phyloP scores from a whole-genome alignment of 2,113 vertebrate genomes.

The Serinus canaria region DNA sequence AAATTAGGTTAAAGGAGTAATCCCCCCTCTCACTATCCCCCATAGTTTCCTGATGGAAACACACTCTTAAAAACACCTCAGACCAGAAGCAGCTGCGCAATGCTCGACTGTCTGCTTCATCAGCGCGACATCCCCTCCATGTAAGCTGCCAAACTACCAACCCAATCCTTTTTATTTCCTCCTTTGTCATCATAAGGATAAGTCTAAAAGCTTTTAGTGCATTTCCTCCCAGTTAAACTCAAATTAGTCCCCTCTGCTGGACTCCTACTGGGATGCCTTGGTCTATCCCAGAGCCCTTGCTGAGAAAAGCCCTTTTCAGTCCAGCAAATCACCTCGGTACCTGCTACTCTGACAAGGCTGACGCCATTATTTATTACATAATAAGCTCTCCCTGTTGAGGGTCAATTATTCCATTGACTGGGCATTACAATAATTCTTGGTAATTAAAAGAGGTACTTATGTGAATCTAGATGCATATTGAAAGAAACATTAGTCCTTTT shows the following conservation, averaged over 20 bases:
- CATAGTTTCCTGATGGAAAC: neutral
- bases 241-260: conserved; percentile 71
- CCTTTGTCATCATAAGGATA: conserved; percentile 56
- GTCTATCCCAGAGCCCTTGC: conserved; percentile 61
- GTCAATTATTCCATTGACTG: conserved; percentile 81
- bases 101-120: neutral
- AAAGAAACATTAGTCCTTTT: conserved; percentile 84
- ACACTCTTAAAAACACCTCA: neutral
- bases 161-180: conserved; percentile 54
- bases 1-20: neutral
- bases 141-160: conserved; percentile 61
- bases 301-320: conserved; percentile 74
- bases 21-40: neutral
- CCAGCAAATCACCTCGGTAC: conserved; percentile 60
- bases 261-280: conserved; percentile 67
- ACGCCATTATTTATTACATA: conserved; percentile 73
- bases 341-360: conserved; percentile 69
- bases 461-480: conserved; percentile 76
- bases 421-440: conserved; percentile 79
- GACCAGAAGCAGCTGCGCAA: neutral
- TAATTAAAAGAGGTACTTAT: conserved; percentile 82
- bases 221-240: conserved; percentile 67
- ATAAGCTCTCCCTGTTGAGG: conserved; percentile 72
- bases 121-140: neutral
- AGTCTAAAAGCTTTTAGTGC: conserved; percentile 58